phyloP scores from a whole-genome alignment of 1,140 invertebrate species.

The Meloidogyne chitwoodi region DNA sequence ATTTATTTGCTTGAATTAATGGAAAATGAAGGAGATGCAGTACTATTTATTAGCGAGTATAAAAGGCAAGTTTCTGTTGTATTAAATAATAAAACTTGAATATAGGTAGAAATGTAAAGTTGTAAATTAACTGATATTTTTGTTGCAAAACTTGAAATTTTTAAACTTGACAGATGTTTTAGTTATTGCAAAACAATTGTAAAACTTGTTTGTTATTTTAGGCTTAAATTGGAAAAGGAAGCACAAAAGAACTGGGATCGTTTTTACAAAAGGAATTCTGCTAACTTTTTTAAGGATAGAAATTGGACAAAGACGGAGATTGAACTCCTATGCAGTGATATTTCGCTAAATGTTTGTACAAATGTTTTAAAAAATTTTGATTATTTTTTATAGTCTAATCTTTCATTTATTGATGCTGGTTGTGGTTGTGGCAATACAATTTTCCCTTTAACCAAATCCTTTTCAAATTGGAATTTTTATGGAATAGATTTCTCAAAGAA shows the following conservation, averaged over 20 bases:
- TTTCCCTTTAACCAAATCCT: conserved; percentile 81
- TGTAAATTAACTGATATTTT: too few species aligned
- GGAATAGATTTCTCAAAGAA: conserved; percentile 87
- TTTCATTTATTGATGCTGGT: conserved; percentile 77
- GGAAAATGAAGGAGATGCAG: not conserved
- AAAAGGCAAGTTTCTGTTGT: not conserved
- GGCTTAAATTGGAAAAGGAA: conserved; percentile 74
- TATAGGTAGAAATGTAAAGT: too few species aligned
- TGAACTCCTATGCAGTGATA: conserved; percentile 68
- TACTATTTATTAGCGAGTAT: not conserved
- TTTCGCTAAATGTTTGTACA: conserved; percentile 35
- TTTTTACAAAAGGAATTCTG: conserved; percentile 77
- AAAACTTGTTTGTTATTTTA: not conserved
- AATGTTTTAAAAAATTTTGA: not conserved
- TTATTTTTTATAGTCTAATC: conserved; percentile 27
- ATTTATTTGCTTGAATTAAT: not conserved
- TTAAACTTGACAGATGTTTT: not conserved
- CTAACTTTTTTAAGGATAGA: conserved; percentile 86
- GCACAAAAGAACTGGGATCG: conserved; percentile 91
- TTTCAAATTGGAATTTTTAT: conserved; percentile 71
- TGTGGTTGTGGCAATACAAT: conserved; percentile 96
- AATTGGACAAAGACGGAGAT: conserved; percentile 96
- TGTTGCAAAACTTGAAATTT: too few species aligned
- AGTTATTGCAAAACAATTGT: not conserved
- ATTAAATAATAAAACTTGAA: not conserved